Percentiles rank a stretch among this genome's conserved stretches.
phyloP scores from a whole-genome alignment of 2,113 vertebrate genomes.

The Eudyptes chrysolophus region DNA sequence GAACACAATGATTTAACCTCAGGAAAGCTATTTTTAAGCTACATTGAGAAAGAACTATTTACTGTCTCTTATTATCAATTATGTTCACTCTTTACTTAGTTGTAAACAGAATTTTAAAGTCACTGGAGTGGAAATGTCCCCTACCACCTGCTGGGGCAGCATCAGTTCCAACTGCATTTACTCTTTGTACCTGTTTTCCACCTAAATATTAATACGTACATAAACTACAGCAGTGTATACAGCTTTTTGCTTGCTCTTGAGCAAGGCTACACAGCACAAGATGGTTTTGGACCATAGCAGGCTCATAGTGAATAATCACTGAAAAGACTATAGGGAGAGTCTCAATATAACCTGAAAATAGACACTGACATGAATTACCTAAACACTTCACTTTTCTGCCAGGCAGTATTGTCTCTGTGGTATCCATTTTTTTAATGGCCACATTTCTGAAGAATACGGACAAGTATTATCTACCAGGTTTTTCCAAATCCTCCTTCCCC shows the following conservation, averaged over 20 bases:
- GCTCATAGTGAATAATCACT: neutral
- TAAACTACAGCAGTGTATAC: neutral
- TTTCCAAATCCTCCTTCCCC: neutral
- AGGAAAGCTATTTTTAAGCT: neutral
- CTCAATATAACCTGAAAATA: neutral
- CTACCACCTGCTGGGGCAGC: neutral
- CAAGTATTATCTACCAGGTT: neutral
- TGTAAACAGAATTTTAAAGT: neutral
- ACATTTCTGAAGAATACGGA: neutral
- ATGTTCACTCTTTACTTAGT: neutral
- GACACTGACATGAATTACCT: neutral
- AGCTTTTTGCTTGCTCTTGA: neutral
- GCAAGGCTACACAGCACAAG: neutral
- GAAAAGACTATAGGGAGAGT: neutral
- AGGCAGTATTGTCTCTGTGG: neutral
- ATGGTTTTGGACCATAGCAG: neutral
- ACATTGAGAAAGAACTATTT: neutral
- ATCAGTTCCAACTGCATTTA: neutral
- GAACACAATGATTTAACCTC: neutral
- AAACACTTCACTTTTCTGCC: neutral
- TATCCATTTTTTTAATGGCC: accelerated
- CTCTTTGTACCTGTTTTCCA: neutral
- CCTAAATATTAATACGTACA: neutral
- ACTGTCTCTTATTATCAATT: neutral
- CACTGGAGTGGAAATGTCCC: neutral